Evolutionary conservation across 2,797 vertebrate genomes (phyloP), one percentile per base, ranked within the genome.

Genomic region (Caiman crocodilus): DNA sequence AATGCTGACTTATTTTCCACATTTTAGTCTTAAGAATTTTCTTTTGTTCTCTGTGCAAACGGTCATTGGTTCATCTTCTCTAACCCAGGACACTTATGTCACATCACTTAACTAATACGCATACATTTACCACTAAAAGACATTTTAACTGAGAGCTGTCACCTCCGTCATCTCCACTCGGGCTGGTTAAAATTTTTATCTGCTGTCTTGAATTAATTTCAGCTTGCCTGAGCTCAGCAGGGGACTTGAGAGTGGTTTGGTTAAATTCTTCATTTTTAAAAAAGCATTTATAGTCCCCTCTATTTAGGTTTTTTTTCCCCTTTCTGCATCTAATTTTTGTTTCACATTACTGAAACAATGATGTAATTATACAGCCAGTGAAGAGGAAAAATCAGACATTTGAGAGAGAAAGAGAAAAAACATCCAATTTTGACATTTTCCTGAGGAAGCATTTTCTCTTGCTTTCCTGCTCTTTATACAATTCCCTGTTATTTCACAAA

Each of bases 151-250:
- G 98, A 98, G 97, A 97, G 97, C 98, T 98, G 98, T 98, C 98
- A 98, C 98, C 98, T 98, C 97, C 94, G 87, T 98, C 98, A 98
- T 98, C 98, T 98, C 96, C 95, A 97, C 97, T 96, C 50, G 17
- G 97, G 96, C 97, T 98, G 98, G 97, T 98, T 98, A 98, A 98
- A 98, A 97, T 97, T 98, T 98, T 98, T 98, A 98, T 98, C 98
- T 98, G 98, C 97, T 97, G 94, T 97, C 97, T 97, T 98, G 98
- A 98, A 98, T 98, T 98, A 98, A 98, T 98, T 98, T 98, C 98
- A 97, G 98, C 98, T 98, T 96, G 96, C 96, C 91, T 98, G 97
- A 98, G 96, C 98, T 96, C 98, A 98, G 98, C 98, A 97, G 98
- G 98, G 98, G 97, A 97, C 89, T 95, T 97, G 87, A 97, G 97